These are phyloP conservation scores for Oligia latruncula DNA, from an alignment of 2,888 invertebrate genomes.

Conservation along the genomic window DNA sequence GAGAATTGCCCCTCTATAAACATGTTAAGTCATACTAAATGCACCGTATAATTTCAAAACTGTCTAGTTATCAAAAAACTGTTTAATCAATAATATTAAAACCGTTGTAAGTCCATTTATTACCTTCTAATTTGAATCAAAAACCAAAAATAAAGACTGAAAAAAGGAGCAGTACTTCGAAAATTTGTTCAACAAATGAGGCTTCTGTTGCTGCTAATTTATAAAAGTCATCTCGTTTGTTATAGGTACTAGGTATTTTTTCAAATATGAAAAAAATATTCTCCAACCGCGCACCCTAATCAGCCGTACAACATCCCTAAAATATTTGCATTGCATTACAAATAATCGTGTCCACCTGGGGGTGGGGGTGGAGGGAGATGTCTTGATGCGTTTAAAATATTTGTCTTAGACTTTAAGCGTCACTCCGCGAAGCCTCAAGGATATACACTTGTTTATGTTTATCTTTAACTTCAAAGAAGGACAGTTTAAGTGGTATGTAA, in stretches of 20 bases:
- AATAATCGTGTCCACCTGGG: constrained; percentile 48
- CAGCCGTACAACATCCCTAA: constrained; percentile 24
- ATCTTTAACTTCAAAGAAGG: constrained; percentile 64
- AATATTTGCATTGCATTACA: constrained; percentile 68
- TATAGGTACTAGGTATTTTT: not conserved
- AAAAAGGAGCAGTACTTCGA: not conserved
- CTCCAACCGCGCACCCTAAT: constrained; percentile 31
- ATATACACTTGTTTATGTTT: constrained; percentile 60
- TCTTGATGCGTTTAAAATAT: constrained; percentile 72
- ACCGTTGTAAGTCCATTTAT: not conserved
- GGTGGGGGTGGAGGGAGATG: constrained; percentile 37
- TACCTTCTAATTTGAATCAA: not conserved
- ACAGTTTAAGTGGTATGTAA: constrained; percentile 61
- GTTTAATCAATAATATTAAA: not conserved
- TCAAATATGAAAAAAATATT: not conserved
- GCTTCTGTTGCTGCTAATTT: not conserved
- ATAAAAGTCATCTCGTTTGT: not conserved
- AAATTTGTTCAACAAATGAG: not conserved
- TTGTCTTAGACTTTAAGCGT: constrained; percentile 62
- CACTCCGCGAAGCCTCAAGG: constrained; percentile 52
- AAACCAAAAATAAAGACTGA: not conserved
- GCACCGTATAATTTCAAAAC: not conserved
- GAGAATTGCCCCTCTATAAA: not conserved
- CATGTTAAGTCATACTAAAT: not conserved
- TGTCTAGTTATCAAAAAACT: not conserved